Percentiles rank a stretch among this genome's conserved stretches.
phyloP scores from a whole-genome alignment of 2,113 vertebrate species.

The Pungitius pungitius region DNA sequence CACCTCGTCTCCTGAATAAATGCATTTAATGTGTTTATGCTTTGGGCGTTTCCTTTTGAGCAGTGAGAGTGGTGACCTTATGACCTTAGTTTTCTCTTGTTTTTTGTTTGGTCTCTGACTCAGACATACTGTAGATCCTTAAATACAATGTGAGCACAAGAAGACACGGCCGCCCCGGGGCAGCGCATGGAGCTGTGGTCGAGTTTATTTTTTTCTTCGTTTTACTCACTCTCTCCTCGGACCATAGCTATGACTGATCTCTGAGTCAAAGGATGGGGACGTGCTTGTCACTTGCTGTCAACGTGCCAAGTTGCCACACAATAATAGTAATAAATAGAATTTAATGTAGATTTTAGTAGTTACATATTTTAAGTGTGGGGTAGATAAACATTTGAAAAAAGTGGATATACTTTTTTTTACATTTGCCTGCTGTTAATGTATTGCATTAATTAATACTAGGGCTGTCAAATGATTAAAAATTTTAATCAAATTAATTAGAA shows the following conservation, averaged over 20 bases:
- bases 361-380: no score
- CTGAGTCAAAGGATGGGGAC: constrained; percentile 66
- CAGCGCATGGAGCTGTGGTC: neutral
- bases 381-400: no score
- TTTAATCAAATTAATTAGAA: no score
- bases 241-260: constrained; percentile 37
- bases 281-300: no score
- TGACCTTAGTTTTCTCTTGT: neutral
- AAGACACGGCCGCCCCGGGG: constrained; percentile 33
- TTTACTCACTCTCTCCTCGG: constrained; percentile 20
- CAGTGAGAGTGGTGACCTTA: neutral
- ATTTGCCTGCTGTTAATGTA: no score
- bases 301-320: no score
- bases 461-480: no score
- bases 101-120: neutral
- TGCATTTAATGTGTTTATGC: neutral
- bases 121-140: constrained; percentile 27
- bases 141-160: constrained; percentile 34
- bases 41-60: neutral
- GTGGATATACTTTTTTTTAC: no score
- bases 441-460: no score
- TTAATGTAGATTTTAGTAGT: no score
- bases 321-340: no score
- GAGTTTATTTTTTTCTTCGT: neutral
- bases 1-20: constrained; percentile 1